phyloP scores from a whole-genome alignment of 64 coral and sea anemone species.

The Montipora sp. region DNA sequence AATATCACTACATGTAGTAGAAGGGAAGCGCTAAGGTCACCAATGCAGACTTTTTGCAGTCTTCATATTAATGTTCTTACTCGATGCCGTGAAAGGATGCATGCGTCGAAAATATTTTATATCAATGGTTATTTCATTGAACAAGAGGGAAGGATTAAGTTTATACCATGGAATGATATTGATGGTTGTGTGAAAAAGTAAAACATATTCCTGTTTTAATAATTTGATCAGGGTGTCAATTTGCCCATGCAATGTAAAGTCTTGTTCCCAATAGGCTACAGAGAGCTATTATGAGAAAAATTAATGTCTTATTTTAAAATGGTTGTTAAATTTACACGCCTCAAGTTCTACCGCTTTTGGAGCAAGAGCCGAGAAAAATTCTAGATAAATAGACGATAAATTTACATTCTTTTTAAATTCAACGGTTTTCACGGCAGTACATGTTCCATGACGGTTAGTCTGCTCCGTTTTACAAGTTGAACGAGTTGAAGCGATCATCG shows the following conservation, averaged over 20 bases:
- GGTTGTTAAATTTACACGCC: too few relatives aligned
- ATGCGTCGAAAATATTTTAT: neutral
- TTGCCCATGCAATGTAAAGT: neutral
- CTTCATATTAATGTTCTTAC: neutral
- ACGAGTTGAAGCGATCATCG: too few relatives aligned
- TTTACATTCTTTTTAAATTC: too few relatives aligned
- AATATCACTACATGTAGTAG: too few relatives aligned
- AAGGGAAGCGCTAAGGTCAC: too few relatives aligned
- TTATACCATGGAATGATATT: neutral
- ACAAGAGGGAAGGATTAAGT: neutral
- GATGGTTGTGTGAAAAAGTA: neutral
- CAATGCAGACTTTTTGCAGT: neutral
- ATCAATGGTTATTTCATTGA: neutral
- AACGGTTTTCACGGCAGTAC: too few relatives aligned
- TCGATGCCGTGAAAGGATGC: neutral
- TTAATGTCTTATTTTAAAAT: neutral
- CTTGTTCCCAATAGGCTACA: neutral
- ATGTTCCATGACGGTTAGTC: too few relatives aligned
- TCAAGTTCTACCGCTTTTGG: too few relatives aligned
- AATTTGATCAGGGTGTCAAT: neutral
- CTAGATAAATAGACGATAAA: too few relatives aligned
- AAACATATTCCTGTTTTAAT: neutral
- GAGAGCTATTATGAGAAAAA: neutral
- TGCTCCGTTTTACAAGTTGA: too few relatives aligned
- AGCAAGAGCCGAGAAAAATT: too few relatives aligned